Base-by-base conservation (phyloP, 2,888 invertebrate species). In the Oligia latruncula region DNA sequence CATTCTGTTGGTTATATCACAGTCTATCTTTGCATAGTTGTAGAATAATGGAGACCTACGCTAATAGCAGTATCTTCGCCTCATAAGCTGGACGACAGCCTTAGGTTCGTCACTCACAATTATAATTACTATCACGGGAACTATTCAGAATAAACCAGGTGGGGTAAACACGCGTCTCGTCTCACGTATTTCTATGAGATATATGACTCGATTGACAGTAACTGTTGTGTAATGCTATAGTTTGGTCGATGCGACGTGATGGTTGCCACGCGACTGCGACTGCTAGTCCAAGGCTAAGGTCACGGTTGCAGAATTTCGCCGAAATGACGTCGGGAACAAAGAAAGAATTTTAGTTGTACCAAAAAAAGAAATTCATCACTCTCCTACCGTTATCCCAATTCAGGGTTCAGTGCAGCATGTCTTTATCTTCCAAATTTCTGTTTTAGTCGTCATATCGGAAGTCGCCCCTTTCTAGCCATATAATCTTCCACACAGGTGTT, bases 181-280 rank as follows among this genome's bases (percentile, higher is more conserved):
- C 62, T 84, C 84, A 77, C 85, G 87, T 84, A 74, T 60, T 20
- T 11, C 58, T 40, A 60, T 13, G 55, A 13, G 66, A 67, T 40
- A 52, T 67, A 52, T 67, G 74, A 35, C 43, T 20, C 72, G 40
- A 64, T 65, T 60, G 46, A 13, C 9, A 46, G n/a, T n/a, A 67
- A 74, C 55, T 49, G 35, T 85, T 85, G 85, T 75, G 84, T 55
- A 85, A 87, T 67, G 23, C n/a, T 35, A 9, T 75, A 78, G 76
- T 89, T 91, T 89, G 88, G 80, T 93, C 92, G 90, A 92, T 92
- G 89, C 64, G 58, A 82, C 90, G 91, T 91, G 92, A 86, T 80
- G 70, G 79, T 87, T 84, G 78, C 89, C 86, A 84, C 67, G 89
- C 82, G 58, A 87, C 89, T 17, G 13, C 2, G 62, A 85, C 83